Base-by-base conservation (phyloP, 2,113 vertebrate species). In the Chamaea fasciata region DNA sequence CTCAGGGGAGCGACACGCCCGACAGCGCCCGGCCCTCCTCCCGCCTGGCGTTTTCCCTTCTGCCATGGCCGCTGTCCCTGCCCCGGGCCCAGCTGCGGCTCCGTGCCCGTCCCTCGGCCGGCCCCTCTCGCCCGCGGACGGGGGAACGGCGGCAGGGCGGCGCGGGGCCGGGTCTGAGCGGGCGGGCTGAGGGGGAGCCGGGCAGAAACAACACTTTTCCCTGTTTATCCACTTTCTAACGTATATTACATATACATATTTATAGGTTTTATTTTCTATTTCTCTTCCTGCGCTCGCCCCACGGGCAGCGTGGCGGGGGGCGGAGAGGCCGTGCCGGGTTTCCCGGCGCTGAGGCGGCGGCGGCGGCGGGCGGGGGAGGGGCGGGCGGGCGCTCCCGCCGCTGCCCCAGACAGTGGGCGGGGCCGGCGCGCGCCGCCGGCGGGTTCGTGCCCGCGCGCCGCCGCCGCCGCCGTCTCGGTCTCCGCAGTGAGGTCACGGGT, bases 191-290 rank as follows among this genome's bases (percentile, higher is more conserved):
- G 37, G 21, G 28, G 19, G 13, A 37, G n/a, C 49, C 9, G 35
- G 26, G 9, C 55, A 62, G 41, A 87, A 53, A 57, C 37, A 42
- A 31, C 37, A 52, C 33, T 52, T 87, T 44, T 17, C 21, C 27
- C 3, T 2, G 4, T 44, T 18, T 1, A 18, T 44, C 55, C 57
- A 73, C 49, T 63, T 73, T 21, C 11, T 4, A 83, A 27, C 5
- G 7, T 9, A 37, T 3, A 63, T 62, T 12, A 18, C 4, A 53
- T n/a, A 4, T 2, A 50, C 4, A 5, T 4, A 31, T n/a, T 7
- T 13, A 12, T 49, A 13, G 5, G 28, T 49, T 68, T 31, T 10
- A 50, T n/a, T 41, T 59, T 12, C 49, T 2, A 28, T 42, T n/a
- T 23, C 1, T 47, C 21, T 16, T 16, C 27, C 63, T 37, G 60